Percentiles rank a stretch among this genome's conserved stretches.
Evolutionary conservation across 2,888 invertebrate species (phyloP).

Genomic region (Apotomis capreana): DNA sequence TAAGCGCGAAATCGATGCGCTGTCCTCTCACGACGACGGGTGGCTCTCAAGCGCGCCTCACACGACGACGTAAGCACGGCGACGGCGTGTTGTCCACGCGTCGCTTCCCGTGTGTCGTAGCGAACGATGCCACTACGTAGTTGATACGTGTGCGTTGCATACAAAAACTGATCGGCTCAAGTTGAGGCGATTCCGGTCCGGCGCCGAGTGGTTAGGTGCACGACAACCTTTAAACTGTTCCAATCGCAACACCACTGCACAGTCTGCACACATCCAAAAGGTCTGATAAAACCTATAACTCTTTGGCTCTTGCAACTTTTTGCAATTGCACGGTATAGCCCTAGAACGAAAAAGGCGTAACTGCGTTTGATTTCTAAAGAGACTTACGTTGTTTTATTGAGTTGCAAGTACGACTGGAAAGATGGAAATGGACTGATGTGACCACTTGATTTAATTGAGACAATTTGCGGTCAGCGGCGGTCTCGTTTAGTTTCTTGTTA

Average conservation of each 20-base stretch:
- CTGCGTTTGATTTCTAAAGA: background rate
- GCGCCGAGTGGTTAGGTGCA: no score
- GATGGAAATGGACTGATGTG: conserved; percentile 54
- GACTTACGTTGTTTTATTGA: background rate
- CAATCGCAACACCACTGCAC: conserved; percentile 53
- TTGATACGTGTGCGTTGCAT: no score
- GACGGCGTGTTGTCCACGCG: no score
- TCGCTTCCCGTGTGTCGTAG: no score
- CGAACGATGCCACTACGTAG: no score
- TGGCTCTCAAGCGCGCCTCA: no score
- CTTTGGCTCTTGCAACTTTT: background rate
- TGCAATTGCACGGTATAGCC: background rate
- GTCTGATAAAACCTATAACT: background rate
- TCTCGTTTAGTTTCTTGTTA: conserved; percentile 34
- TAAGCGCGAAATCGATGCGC: no score
- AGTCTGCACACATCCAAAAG: conserved; percentile 34
- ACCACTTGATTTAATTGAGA: conserved; percentile 76
- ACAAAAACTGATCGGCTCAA: no score
- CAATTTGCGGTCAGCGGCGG: conserved; percentile 54
- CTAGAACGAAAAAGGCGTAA: background rate
- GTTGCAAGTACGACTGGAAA: conserved; percentile 42
- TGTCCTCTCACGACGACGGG: no score
- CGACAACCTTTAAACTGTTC: conserved; percentile 48
- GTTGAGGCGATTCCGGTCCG: no score
- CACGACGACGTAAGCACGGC: no score